Evolutionary conservation across 2,888 invertebrate genomes (phyloP).

Genomic region (Dynastes hyllus): DNA sequence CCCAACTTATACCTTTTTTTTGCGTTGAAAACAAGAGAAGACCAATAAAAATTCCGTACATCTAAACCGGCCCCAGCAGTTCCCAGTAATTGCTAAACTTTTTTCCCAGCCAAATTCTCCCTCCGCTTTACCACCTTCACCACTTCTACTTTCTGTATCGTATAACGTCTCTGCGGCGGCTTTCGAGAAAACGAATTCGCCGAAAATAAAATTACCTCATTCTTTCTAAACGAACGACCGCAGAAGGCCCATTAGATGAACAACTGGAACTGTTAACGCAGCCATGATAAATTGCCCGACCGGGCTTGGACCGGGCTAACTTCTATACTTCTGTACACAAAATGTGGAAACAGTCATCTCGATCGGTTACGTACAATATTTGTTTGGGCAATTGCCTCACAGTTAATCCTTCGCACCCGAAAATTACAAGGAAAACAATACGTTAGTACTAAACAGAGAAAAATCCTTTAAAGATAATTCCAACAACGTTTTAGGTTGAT

Average conservation of each 20-base stretch:
- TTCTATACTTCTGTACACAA: too few species aligned
- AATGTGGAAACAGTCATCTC: too few species aligned
- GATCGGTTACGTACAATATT: too few species aligned
- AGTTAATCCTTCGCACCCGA: too few species aligned
- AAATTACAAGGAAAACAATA: too few species aligned
- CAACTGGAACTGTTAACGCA: constrained; percentile 32
- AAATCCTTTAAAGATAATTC: too few species aligned
- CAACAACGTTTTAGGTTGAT: too few species aligned
- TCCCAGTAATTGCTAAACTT: constrained; percentile 31
- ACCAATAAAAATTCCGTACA: constrained; percentile 25
- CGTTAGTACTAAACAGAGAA: too few species aligned
- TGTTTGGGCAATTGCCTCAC: too few species aligned
- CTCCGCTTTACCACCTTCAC: neutral
- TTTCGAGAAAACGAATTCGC: constrained; percentile 32
- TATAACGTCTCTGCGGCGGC: neutral
- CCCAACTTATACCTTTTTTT: neutral
- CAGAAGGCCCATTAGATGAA: constrained; percentile 38
- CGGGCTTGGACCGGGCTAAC: neutral
- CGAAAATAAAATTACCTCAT: constrained; percentile 40
- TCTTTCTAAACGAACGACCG: constrained; percentile 26
- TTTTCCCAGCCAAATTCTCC: neutral
- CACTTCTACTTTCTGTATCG: too few species aligned
- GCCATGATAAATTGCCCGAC: constrained; percentile 15
- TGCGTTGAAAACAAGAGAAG: neutral
- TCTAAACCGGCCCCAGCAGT: constrained; percentile 8